phyloP scores from a whole-genome alignment of 2,113 vertebrate species.

The Podarcis raffonei region DNA sequence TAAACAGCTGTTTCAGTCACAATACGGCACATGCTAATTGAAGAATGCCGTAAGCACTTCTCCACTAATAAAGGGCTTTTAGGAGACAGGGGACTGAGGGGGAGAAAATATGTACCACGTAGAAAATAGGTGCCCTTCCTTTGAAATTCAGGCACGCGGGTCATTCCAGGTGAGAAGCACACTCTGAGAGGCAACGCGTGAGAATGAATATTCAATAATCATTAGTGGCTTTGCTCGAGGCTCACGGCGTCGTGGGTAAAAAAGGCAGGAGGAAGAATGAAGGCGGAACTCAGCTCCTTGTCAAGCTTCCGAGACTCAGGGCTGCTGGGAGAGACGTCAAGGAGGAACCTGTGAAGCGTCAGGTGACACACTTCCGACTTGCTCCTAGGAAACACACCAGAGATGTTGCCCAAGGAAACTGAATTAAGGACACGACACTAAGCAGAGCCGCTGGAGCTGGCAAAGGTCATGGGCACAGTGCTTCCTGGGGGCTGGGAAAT shows the following conservation, averaged over 20 bases:
- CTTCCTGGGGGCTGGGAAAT: background rate
- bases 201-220: conserved; percentile 66
- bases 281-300: conserved; percentile 45
- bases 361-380: conserved; percentile 3
- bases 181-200: conserved; percentile 59
- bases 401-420: conserved; percentile 3
- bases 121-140: conserved; percentile 57
- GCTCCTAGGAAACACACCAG: background rate
- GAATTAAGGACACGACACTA: background rate
- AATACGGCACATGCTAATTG: conserved; percentile 81
- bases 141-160: conserved; percentile 66
- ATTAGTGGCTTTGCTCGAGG: conserved; percentile 63
- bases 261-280: conserved; percentile 52
- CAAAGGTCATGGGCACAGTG: fast-evolving
- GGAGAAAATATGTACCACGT: conserved; percentile 39
- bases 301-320: conserved; percentile 22
- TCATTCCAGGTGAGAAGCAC: conserved; percentile 65
- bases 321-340: background rate
- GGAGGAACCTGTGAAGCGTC: conserved; percentile 3
- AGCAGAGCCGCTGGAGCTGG: background rate
- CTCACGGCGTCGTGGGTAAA: conserved; percentile 52
- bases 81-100: conserved; percentile 32
- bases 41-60: conserved; percentile 76
- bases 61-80: conserved; percentile 77
- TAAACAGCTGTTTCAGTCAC: conserved; percentile 81